phyloP scores from a whole-genome alignment of 2,113 vertebrate species.

The Rhodinocichla rosea region DNA sequence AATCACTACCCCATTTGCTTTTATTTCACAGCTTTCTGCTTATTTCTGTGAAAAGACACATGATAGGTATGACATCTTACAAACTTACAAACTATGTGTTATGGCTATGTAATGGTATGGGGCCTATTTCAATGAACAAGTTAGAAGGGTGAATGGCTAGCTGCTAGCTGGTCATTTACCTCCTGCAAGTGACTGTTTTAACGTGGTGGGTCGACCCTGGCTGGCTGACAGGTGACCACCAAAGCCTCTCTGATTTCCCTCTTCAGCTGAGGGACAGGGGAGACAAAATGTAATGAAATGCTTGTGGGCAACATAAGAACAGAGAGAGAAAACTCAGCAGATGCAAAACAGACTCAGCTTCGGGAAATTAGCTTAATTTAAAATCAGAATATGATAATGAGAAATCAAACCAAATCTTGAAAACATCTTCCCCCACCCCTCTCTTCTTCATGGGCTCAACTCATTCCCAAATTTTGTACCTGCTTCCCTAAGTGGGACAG shows the following conservation, averaged over 20 bases:
- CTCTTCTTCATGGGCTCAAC: background rate
- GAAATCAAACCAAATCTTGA: background rate
- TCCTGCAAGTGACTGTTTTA: background rate
- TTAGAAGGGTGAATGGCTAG: background rate
- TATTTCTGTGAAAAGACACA: background rate
- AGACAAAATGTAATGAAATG: background rate
- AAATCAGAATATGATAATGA: background rate
- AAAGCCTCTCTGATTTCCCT: background rate
- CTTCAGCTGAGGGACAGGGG: background rate
- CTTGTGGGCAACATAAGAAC: background rate
- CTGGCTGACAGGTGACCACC: background rate
- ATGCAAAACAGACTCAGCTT: background rate
- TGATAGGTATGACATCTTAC: accelerated
- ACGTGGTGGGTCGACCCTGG: background rate
- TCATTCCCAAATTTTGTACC: background rate
- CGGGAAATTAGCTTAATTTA: background rate
- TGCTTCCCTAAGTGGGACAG: background rate
- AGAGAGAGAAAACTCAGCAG: background rate
- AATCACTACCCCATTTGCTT: background rate
- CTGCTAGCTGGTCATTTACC: background rate
- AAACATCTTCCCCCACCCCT: background rate
- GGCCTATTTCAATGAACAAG: background rate
- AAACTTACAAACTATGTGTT: background rate
- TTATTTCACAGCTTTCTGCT: background rate
- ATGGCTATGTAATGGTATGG: no score